phyloP scores from a whole-genome alignment of 2,888 invertebrate species.

The Parnassius smintheus region DNA sequence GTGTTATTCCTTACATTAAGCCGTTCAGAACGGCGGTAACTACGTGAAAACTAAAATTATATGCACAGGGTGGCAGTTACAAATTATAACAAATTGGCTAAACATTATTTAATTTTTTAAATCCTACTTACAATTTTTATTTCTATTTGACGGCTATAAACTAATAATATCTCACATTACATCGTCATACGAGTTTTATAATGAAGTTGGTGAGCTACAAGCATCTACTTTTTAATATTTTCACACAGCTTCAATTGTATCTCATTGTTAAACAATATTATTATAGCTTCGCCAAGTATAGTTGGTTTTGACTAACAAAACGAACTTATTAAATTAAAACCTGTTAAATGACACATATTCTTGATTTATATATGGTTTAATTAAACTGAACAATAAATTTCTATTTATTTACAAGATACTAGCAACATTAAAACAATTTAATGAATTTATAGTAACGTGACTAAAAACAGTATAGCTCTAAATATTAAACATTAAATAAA shows the following conservation, averaged over 20 bases:
- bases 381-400: slow-evolving; percentile 23
- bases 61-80: slow-evolving; percentile 35
- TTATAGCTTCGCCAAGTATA: not conserved
- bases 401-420: slow-evolving; percentile 38
- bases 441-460: slow-evolving; percentile 52
- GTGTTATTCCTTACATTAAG: slow-evolving; percentile 71
- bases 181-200: slow-evolving; percentile 52
- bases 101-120: slow-evolving; percentile 40
- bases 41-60: slow-evolving; percentile 58
- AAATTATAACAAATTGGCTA: slow-evolving; percentile 49
- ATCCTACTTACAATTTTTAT: slow-evolving; percentile 56
- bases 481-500: slow-evolving; percentile 72
- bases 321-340: slow-evolving; percentile 18
- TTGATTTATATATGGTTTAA: slow-evolving; percentile 3
- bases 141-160: slow-evolving; percentile 43
- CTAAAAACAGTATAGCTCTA: slow-evolving; percentile 55
- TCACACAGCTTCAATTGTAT: not conserved
- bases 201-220: slow-evolving; percentile 16
- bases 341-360: slow-evolving; percentile 9
- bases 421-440: slow-evolving; percentile 38
- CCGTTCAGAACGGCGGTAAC: slow-evolving; percentile 67
- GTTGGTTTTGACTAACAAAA: slow-evolving; percentile 19
- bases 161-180: slow-evolving; percentile 72
- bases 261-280: not conserved
- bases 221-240: slow-evolving; percentile 5